phyloP scores from a whole-genome alignment of 23 tunicate species.

The Trididemnum clinides region DNA sequence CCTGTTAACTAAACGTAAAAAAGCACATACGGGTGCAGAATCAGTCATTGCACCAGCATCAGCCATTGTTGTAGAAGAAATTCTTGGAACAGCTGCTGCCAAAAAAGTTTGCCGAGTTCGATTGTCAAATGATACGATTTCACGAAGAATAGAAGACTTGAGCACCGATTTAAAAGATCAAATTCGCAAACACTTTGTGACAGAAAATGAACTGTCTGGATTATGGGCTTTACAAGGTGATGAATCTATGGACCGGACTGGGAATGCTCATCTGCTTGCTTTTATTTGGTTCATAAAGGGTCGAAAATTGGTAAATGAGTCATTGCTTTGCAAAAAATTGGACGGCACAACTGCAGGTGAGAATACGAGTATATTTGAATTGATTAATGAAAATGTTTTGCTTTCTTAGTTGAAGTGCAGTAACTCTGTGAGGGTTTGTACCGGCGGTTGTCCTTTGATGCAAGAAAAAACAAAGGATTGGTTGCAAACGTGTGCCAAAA shows the following conservation, averaged over 20 bases:
- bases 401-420: constrained; percentile 40
- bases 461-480: constrained; percentile 51
- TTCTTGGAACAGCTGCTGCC: constrained; percentile 59
- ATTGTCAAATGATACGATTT: constrained; percentile 50
- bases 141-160: constrained; percentile 55
- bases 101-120: constrained; percentile 54
- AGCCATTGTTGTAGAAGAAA: constrained; percentile 66
- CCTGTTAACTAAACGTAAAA: constrained; percentile 68
- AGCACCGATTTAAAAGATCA: constrained; percentile 58
- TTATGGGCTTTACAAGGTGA: no score
- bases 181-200: constrained; percentile 57
- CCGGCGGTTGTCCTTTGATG: constrained; percentile 53
- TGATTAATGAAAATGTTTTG: constrained; percentile 55
- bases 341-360: constrained; percentile 58
- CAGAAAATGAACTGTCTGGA: constrained; percentile 30
- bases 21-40: constrained; percentile 67
- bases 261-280: constrained; percentile 69
- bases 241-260: constrained; percentile 63
- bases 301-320: constrained; percentile 55
- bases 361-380: constrained; percentile 50
- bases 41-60: constrained; percentile 67
- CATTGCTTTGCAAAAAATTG: constrained; percentile 68
- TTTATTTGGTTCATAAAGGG: constrained; percentile 61
- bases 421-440: constrained; percentile 59
- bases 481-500: constrained; percentile 50